phyloP scores from a whole-genome alignment of 2,888 invertebrate species.

The Arge pagana region DNA sequence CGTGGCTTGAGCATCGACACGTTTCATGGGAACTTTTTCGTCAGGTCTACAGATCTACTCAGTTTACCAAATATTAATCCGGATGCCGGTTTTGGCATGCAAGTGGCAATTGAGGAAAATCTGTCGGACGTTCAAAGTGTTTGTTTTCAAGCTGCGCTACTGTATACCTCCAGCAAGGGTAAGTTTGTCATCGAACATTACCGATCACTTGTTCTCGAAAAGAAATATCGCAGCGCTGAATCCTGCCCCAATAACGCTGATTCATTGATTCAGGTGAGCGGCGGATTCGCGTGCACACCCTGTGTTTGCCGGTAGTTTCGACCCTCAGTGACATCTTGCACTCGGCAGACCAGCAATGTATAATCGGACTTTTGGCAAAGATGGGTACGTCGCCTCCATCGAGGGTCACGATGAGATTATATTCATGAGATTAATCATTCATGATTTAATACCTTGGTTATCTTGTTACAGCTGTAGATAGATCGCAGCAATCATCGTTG shows the following conservation, averaged over 20 bases:
- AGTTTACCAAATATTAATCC: slow-evolving; percentile 97
- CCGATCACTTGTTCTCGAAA: neutral
- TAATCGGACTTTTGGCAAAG: slow-evolving; percentile 89
- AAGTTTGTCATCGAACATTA: slow-evolving; percentile 26
- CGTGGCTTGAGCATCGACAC: slow-evolving; percentile 93
- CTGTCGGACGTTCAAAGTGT: slow-evolving; percentile 84
- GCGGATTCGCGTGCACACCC: slow-evolving; percentile 95
- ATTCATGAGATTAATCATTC: slow-evolving; percentile 10
- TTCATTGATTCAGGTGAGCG: slow-evolving; percentile 73
- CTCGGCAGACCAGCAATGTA: slow-evolving; percentile 91
- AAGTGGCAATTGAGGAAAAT: slow-evolving; percentile 92
- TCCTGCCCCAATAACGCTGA: neutral
- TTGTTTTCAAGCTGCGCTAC: slow-evolving; percentile 96
- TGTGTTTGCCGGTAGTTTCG: slow-evolving; percentile 89
- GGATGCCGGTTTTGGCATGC: slow-evolving; percentile 98
- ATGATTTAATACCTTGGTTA: slow-evolving; percentile 18
- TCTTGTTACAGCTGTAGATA: slow-evolving; percentile 78
- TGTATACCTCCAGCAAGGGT: slow-evolving; percentile 95
- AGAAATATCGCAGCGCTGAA: neutral
- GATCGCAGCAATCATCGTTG: slow-evolving; percentile 82
- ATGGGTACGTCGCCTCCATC: slow-evolving; percentile 73
- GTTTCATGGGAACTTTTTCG: slow-evolving; percentile 99
- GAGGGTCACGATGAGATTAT: neutral
- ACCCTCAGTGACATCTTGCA: slow-evolving; percentile 85
- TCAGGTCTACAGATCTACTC: slow-evolving; percentile 93